Percentiles rank a stretch among this genome's conserved stretches.
These are phyloP conservation scores for Picathartes gymnocephalus DNA, from an alignment of 2,113 vertebrate genomes.

Conservation along the genomic window DNA sequence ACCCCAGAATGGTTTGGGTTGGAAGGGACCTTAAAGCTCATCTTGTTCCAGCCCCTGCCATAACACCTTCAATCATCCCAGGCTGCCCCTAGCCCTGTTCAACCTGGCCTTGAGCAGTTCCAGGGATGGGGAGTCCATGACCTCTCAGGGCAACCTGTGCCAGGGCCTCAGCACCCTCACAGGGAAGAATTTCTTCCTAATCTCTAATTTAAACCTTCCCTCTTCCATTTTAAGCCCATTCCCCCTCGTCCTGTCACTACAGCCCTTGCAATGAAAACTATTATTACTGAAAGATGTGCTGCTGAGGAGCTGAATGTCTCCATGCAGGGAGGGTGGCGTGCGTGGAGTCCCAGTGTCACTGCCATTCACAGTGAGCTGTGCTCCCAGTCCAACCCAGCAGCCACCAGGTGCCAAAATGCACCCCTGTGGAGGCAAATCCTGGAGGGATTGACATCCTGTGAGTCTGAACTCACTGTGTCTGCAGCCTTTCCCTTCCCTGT, in stretches of 20 bases:
- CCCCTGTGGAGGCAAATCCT: rapidly evolving
- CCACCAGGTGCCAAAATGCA: background rate
- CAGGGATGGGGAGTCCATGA: background rate
- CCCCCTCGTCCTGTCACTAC: background rate
- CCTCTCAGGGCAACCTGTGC: background rate
- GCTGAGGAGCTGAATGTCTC: background rate
- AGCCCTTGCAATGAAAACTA: rapidly evolving
- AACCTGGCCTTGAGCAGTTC: background rate
- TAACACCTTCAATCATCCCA: background rate
- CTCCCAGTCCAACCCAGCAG: background rate
- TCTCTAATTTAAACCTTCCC: background rate
- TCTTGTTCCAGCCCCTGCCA: background rate
- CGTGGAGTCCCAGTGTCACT: background rate
- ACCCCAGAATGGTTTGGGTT: background rate
- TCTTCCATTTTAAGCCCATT: background rate
- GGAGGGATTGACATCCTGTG: rapidly evolving
- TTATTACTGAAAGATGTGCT: rapidly evolving
- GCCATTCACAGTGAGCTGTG: rapidly evolving
- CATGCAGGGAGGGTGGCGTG: rapidly evolving
- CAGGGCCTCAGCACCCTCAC: background rate
- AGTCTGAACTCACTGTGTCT: rapidly evolving
- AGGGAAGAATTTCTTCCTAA: background rate
- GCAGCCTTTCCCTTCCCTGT: background rate
- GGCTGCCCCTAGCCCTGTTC: background rate
- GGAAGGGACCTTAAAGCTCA: background rate